Base-by-base conservation (phyloP, 2,113 vertebrate species). In the Procavia capensis region DNA sequence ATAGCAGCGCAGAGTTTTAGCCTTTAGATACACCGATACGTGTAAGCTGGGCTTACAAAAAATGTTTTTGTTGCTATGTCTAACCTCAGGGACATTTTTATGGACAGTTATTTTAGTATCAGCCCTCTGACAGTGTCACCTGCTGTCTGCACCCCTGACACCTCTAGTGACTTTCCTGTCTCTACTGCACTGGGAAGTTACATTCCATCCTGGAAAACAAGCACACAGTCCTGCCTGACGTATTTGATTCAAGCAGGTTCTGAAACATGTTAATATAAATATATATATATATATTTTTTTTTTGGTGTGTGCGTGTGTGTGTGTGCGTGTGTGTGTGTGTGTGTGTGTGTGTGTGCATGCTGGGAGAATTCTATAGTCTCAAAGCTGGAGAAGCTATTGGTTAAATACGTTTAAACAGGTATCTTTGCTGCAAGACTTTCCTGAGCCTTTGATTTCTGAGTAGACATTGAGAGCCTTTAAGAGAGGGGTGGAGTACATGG, bases 211-310 rank as follows among this genome's bases (percentile, higher is more conserved):
- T 8, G 27, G 91, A 85, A 74, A 86, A 72, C 29, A 61, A 54
- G 6, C 11, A 1, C 0, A 0, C 20, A 9, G 24, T 45, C 41
- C 1, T 10, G 20, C 47, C n/a, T 2, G 88, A 85, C 16, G 13
- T 31, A 7, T 70, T 11, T 54, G 34, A 17, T 66, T 76, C 57
- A 45, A n/a, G 16, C 29, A 5, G 20, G 34, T 78, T 43, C 70
- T 50, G 25, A 54, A 54, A 88, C 36, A n/a, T 47, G 16, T 54
- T 85, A 25, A 0, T 8, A 59, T 13, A n/a, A n/a, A n/a, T n/a
- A n/a, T n/a, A n/a, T n/a, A n/a, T n/a, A n/a, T n/a, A n/a, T n/a
- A n/a, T n/a, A n/a, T n/a, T n/a, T n/a, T n/a, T n/a, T n/a, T n/a
- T n/a, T n/a, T n/a, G n/a, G 29, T 66, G 22, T 66, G 27, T 31